Evolutionary conservation across 2,888 invertebrate species (phyloP), one percentile per base, ranked within the genome.

Genomic region (Hydrotaea cyrtoneurina): DNA sequence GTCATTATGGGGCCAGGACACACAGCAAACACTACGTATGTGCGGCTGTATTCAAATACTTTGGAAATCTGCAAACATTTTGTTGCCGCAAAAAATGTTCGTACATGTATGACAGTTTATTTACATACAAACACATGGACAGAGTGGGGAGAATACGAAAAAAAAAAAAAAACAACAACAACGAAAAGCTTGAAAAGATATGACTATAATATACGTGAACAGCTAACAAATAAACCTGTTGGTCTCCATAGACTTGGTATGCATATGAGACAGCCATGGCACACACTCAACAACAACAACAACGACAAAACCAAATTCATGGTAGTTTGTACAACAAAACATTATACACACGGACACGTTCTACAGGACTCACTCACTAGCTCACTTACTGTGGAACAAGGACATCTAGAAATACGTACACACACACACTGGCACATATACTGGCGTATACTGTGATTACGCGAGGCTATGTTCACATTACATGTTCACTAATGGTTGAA

Each of bases 401-500:
- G 21, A 57, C 55, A 57, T 31, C 31, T 31, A 31, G 2, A 31
- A 5, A 17, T 36, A 8, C 31, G n/a, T 36, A 31, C 36, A n/a
- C 19, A 15, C 26, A 26, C 13, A 10, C 7, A 8, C 39, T 3
- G 13, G 39, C 39, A 75, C 66, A 80, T 59, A 57, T 72, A 50
- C 62, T 26, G 66, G 46, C 57, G 77, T 85, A 66, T 73, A 71
- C 78, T 82, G 82, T 85, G 85, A 85, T 85, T 85, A 82, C 77
- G 81, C 80, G 78, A 80, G 82, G 73, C 85, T 80, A 86, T 86
- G 85, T 86, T 86, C 87, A 85, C 87, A 87, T 88, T 89, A 87
- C 89, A 90, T 90, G 90, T 89, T 91, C 90, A 90, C 91, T 91
- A 91, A 91, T 91, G 91, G 91, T 88, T 90, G 88, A 90, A 90